Evolutionary conservation across 2,113 vertebrate genomes (phyloP).

Genomic region (Puntigrus tetrazona): DNA sequence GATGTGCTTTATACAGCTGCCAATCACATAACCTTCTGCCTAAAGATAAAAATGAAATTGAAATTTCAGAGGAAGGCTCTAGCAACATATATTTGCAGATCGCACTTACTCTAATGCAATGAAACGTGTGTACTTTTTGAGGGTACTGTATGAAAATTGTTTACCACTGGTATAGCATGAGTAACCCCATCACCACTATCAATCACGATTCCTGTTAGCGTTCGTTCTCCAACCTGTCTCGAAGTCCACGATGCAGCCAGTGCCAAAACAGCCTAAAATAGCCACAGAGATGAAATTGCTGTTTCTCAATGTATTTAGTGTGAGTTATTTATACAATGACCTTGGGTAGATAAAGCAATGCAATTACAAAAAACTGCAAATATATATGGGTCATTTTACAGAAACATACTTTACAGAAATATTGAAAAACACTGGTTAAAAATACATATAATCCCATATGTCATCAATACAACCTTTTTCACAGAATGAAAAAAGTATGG

Average conservation of each 20-base stretch:
- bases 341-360: background rate
- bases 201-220: conserved; percentile 84
- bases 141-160: conserved; percentile 27
- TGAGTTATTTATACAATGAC: background rate
- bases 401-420: no score
- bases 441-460: no score
- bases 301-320: background rate
- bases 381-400: no score
- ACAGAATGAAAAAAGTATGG: no score
- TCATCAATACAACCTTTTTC: no score
- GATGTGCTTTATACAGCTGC: conserved; percentile 99
- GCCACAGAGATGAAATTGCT: background rate
- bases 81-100: background rate
- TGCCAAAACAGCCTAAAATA: conserved; percentile 81
- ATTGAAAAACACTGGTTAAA: no score
- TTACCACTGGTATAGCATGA: conserved; percentile 87
- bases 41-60: conserved; percentile 53
- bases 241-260: conserved; percentile 88
- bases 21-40: conserved; percentile 98
- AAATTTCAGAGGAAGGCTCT: background rate
- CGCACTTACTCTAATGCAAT: background rate
- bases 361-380: no score
- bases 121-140: background rate
- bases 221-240: conserved; percentile 83
- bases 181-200: conserved; percentile 89